Evolutionary conservation across 2,797 vertebrate species (phyloP).

Genomic region (Nasua narica): DNA sequence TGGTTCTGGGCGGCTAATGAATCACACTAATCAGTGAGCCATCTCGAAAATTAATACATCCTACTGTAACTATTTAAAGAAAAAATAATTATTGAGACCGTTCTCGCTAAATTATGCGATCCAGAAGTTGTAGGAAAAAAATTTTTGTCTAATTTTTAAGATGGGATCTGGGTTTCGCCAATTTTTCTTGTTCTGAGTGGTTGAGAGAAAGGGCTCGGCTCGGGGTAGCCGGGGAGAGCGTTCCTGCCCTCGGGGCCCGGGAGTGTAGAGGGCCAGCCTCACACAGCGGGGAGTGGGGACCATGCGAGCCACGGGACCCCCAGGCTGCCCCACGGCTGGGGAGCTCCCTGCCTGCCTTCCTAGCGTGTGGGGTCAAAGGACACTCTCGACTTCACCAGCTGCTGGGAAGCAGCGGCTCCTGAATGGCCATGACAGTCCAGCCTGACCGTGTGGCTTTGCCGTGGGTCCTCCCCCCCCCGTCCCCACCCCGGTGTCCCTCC

Average conservation of each 20-base stretch:
- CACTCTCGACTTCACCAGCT: background rate
- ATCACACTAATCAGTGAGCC: constrained; percentile 71
- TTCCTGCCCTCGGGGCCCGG: background rate
- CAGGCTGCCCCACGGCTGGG: background rate
- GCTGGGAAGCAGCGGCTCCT: no score
- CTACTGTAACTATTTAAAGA: constrained; percentile 66
- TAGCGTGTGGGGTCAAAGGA: fast-evolving
- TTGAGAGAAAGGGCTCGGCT: background rate
- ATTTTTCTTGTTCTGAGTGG: constrained; percentile 7
- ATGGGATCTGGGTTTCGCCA: background rate
- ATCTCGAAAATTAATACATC: constrained; percentile 74
- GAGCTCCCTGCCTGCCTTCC: background rate
- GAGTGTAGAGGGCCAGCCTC: background rate
- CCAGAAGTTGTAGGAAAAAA: constrained; percentile 18
- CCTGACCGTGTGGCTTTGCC: background rate
- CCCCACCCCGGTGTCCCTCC: fast-evolving
- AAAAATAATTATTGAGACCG: constrained; percentile 59
- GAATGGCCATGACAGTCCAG: fast-evolving
- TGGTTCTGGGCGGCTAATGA: constrained; percentile 49
- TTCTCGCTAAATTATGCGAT: constrained; percentile 57
- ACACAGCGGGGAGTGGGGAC: fast-evolving
- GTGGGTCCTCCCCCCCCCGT: background rate
- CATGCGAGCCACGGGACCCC: fast-evolving
- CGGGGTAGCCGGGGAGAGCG: fast-evolving
- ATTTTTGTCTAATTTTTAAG: constrained; percentile 56